A percentile compares a stretch with the other conserved stretches of the same genome.
These are phyloP conservation scores for Anas platyrhynchos DNA, from an alignment of 2,113 vertebrate species.

Conservation along the genomic window DNA sequence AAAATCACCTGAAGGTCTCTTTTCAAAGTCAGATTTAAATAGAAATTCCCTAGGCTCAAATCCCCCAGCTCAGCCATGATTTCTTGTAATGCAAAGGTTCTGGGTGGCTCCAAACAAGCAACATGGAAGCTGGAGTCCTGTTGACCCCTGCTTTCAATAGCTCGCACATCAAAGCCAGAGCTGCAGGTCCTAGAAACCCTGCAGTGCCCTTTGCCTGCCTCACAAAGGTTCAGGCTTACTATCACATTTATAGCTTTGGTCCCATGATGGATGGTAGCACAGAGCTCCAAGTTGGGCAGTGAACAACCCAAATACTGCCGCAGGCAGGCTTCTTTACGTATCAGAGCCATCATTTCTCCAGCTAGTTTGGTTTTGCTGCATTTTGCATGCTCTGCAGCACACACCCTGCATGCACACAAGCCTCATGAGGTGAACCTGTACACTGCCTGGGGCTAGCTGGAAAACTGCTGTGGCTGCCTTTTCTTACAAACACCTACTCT, in stretches of 20 bases:
- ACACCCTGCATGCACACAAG: neutral
- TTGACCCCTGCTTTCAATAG: neutral
- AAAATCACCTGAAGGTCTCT: neutral
- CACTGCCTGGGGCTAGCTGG: neutral
- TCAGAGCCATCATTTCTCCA: neutral
- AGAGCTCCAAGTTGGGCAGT: neutral
- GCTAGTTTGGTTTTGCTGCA: neutral
- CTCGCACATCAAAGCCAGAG: neutral
- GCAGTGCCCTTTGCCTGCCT: neutral
- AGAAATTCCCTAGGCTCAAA: neutral
- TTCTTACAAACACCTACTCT: neutral
- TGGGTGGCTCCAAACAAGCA: neutral
- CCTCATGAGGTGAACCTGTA: neutral
- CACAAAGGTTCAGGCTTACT: neutral
- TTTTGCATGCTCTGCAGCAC: neutral
- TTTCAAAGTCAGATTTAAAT: neutral
- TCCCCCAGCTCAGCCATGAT: neutral
- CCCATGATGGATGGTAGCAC: fast-evolving
- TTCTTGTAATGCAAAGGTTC: neutral
- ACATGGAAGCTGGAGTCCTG: neutral
- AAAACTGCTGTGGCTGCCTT: neutral
- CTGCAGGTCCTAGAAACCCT: neutral
- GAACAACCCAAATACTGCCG: neutral
- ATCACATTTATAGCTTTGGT: neutral
- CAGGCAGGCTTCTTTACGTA: fast-evolving